These are phyloP conservation scores for Diadumene lineata DNA, from an alignment of 92 coral and sea anemone genomes.

Conservation along the genomic window DNA sequence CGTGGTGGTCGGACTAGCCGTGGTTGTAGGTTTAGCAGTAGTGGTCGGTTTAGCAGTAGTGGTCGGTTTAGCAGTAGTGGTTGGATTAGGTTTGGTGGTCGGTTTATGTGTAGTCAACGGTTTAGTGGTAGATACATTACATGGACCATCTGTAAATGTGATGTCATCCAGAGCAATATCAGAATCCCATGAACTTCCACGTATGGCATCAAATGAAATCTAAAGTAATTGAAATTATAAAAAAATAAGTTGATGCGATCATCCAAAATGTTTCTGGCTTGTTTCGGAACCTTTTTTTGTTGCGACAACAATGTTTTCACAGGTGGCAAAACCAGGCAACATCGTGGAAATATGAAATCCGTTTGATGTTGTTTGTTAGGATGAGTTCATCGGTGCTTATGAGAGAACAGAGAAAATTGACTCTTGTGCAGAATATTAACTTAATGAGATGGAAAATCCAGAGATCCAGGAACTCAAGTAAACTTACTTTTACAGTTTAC, in stretches of 20 bases:
- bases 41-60: too few relatives aligned
- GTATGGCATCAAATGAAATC: constrained; percentile 44
- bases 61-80: too few relatives aligned
- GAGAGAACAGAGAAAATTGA: background rate
- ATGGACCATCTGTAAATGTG: constrained; percentile 41
- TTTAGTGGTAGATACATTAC: background rate
- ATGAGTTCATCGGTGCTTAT: background rate
- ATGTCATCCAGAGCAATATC: constrained; percentile 64
- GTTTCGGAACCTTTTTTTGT: background rate
- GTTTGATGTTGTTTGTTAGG: background rate
- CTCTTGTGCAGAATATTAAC: too few relatives aligned
- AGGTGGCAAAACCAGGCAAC: too few relatives aligned
- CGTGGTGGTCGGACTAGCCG: background rate
- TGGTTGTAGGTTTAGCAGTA: too few relatives aligned
- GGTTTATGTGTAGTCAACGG: background rate
- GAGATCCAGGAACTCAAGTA: too few relatives aligned
- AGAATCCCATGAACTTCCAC: constrained; percentile 35
- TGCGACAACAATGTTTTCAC: too few relatives aligned
- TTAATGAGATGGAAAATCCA: too few relatives aligned
- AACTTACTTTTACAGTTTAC: too few relatives aligned
- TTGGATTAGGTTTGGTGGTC: too few relatives aligned
- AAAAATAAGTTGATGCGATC: too few relatives aligned
- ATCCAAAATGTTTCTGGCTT: background rate
- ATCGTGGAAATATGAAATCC: background rate
- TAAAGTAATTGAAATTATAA: too few relatives aligned